These are phyloP conservation scores for Bungarus multicinctus DNA, from an alignment of 2,113 vertebrate genomes.

Conservation along the genomic window DNA sequence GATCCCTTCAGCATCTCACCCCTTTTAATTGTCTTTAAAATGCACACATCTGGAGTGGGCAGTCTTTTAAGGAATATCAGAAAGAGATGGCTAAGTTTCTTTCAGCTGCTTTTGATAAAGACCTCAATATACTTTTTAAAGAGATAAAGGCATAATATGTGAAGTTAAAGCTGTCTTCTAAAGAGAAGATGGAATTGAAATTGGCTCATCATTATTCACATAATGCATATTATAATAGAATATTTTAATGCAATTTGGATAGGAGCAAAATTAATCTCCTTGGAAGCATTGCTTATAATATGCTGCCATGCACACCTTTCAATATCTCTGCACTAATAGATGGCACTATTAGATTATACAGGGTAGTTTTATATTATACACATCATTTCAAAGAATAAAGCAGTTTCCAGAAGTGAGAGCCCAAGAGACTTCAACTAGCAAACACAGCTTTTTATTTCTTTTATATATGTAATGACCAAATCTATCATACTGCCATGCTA, in stretches of 20 bases:
- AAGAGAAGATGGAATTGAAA: constrained; percentile 30
- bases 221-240: constrained; percentile 29
- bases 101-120: constrained; percentile 5
- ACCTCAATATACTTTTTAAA: constrained; percentile 11
- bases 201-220: constrained; percentile 17
- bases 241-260: constrained; percentile 27
- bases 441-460: background rate
- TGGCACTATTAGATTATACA: constrained; percentile 25
- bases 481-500: background rate
- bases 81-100: background rate
- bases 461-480: background rate
- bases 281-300: constrained; percentile 5
- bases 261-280: constrained; percentile 16
- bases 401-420: background rate
- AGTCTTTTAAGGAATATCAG: background rate
- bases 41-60: background rate
- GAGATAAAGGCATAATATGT: constrained; percentile 24
- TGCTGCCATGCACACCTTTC: constrained; percentile 6
- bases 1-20: background rate
- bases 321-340: constrained; percentile 24
- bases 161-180: constrained; percentile 9
- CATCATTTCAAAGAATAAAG: constrained; percentile 14
- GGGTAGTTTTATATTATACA: constrained; percentile 18
- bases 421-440: background rate
- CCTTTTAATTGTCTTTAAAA: background rate